Conservation (phyloP, 2,113 vertebrate species). For the Chamaetylas fuelleborni region DNA sequence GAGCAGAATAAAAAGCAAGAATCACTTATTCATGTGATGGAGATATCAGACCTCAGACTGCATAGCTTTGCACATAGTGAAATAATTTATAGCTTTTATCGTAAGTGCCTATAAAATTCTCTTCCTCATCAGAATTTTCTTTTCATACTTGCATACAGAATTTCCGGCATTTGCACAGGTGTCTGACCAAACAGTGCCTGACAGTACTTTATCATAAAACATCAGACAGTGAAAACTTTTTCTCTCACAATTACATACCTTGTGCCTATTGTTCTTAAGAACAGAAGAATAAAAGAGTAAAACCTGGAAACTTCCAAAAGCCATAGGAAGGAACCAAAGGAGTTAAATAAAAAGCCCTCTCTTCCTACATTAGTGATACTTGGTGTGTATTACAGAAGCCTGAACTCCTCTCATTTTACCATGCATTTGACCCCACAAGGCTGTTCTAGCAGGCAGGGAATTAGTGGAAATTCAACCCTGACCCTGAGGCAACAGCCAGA, state of each 20-base stretch:
- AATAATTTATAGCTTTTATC: slow-evolving; percentile 36
- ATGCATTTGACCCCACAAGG: background rate
- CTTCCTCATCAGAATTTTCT: background rate
- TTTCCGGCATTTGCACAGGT: background rate
- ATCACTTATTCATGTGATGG: slow-evolving; percentile 18
- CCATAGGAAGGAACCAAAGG: background rate
- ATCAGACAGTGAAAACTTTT: background rate
- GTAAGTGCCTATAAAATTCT: background rate
- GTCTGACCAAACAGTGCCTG: background rate
- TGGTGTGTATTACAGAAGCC: background rate
- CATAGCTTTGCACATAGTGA: slow-evolving; percentile 2
- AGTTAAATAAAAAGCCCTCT: background rate
- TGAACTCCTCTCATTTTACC: background rate
- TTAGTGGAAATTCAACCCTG: slow-evolving; percentile 5
- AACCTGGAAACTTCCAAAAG: background rate
- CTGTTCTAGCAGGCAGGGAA: background rate
- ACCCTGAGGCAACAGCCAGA: background rate
- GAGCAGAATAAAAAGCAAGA: slow-evolving; percentile 53
- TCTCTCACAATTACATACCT: background rate
- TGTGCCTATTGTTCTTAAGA: background rate
- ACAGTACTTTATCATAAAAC: background rate
- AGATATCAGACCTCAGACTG: slow-evolving; percentile 6
- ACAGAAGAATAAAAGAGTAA: background rate
- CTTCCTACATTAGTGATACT: background rate
- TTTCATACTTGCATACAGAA: background rate